Base-by-base conservation (phyloP, 1,140 invertebrate species). In the Drosophila pseudoananassae region DNA sequence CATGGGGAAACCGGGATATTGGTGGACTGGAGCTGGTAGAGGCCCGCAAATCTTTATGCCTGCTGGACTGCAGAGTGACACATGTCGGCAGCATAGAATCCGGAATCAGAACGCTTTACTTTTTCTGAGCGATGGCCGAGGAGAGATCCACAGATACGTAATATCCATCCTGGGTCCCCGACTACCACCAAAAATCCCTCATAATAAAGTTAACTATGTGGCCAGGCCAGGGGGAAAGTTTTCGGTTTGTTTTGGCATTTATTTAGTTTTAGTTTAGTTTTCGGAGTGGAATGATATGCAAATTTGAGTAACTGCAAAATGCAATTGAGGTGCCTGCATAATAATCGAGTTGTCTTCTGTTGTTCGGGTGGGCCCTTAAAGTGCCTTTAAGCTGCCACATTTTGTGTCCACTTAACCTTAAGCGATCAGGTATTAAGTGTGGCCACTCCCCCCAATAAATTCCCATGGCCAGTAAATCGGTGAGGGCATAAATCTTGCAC, bases 31-130 rank as follows among this genome's bases (percentile, higher is more conserved):
- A 17, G 12, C 27, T 45, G 43, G 59, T 64, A 25, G 54, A 77
- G 79, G 74, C 60, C 64, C 70, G 82, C 83, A 87, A 85, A 85
- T 85, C 82, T 87, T 87, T 63, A 88, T 85, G 82, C 82, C 82
- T 78, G 83, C 82, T 71, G 82, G 83, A 88, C 83, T 87, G 83
- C 78, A 88, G 83, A 88, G 83, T 88, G 83, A 88, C 83, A 88
- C 83, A 88, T 88, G 83, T 88, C 83, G 83, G 83, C 83, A 88
- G 78, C 83, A 87, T 88, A 75, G 79, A 88, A 87, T 85, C 81
- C 66, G 64, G 66, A 88, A 87, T 82, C 82, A 78, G 63, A 82
- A 59, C 82, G 83, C 64, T 87, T 78, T 78, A 78, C 61, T 80
- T 81, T 79, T 72, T 61, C 73, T 69, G 77, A 84, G 81, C 66